Evolutionary conservation across 2,797 vertebrate genomes (phyloP), one percentile per base, ranked within the genome.

Genomic region (Mus caroli): DNA sequence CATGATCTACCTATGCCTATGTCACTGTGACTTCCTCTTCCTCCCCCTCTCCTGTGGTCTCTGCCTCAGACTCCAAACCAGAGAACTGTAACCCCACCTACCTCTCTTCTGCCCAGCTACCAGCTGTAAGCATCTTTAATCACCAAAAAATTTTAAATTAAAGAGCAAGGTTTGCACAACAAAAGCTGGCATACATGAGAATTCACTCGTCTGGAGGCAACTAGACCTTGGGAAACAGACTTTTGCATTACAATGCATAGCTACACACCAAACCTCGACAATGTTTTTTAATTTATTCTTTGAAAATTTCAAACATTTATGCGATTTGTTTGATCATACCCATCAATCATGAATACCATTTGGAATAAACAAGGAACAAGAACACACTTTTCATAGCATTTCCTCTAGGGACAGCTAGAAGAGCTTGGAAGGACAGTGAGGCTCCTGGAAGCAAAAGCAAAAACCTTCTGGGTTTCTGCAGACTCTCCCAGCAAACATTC

Each of bases 321-420:
- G 43, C 2, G 6, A 54, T 73, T 10, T 71, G 11, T 40, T 87
- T 71, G 22, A 54, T 37, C 85, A 40, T 37, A 73, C 20, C 52
- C 6, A 56, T 40, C 67, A 14, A 31, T 40, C 69, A 58, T 31
- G 40, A 88, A 40, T 43, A 50, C 28, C 67, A 90, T 79, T 58
- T 93, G 75, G 43, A 84, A 78, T 80, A 90, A 82, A 67, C n/a
- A 46, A 67, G 52, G 28, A 14, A 24, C 78, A 91, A 10, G 17
- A 3, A 56, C 11, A 5, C 4, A 15, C 9, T 75, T 54, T 1
- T 58, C 43, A 56, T 85, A 85, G 34, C 6, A n/a, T 67, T 91
- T 89, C 67, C 34, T 85, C 56, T 64, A 50, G 60, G 26, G 13
- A 50, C 22, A 58, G 12, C 1, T 19, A 6, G 4, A 17, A 90